These are phyloP conservation scores for Eutolmus rufibarbis DNA, from an alignment of 2,888 invertebrate species.

Conservation along the genomic window DNA sequence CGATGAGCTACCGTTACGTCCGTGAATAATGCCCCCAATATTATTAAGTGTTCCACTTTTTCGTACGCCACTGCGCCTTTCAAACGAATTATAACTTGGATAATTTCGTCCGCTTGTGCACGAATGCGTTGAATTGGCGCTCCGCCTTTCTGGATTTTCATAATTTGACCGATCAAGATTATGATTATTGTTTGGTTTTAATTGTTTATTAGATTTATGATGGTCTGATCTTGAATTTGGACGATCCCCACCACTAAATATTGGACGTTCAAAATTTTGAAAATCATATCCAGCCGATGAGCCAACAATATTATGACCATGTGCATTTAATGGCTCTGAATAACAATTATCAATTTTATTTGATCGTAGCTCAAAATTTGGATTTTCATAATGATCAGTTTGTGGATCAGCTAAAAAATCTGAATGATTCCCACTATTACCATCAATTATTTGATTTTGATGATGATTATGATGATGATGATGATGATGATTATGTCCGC, in stretches of 20 bases:
- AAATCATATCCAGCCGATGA: constrained; percentile 59
- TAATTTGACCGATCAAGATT: constrained; percentile 54
- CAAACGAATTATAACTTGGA: constrained; percentile 59
- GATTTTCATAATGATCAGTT: constrained; percentile 63
- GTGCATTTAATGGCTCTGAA: constrained; percentile 58
- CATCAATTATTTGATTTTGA: constrained; percentile 41
- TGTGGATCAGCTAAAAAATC: constrained; percentile 51
- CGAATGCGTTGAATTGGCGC: constrained; percentile 61
- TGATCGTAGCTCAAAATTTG: constrained; percentile 60
- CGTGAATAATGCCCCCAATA: constrained; percentile 52
- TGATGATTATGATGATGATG: constrained; percentile 50
- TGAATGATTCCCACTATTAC: constrained; percentile 47
- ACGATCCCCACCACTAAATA: constrained; percentile 49
- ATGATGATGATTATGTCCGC: constrained; percentile 16
- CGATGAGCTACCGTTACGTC: constrained; percentile 48
- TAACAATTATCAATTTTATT: constrained; percentile 57
- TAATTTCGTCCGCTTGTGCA: constrained; percentile 52
- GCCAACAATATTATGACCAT: neutral
- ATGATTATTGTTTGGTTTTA: constrained; percentile 27
- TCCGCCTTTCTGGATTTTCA: constrained; percentile 58
- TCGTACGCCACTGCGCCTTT: constrained; percentile 56
- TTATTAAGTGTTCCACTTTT: constrained; percentile 61
- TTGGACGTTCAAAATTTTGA: constrained; percentile 70
- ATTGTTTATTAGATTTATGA: constrained; percentile 39
- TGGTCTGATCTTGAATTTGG: constrained; percentile 47